Percentiles rank a stretch among this genome's conserved stretches.
Evolutionary conservation across 2,797 vertebrate genomes (phyloP).

Genomic region (Lateolabrax maculatus): DNA sequence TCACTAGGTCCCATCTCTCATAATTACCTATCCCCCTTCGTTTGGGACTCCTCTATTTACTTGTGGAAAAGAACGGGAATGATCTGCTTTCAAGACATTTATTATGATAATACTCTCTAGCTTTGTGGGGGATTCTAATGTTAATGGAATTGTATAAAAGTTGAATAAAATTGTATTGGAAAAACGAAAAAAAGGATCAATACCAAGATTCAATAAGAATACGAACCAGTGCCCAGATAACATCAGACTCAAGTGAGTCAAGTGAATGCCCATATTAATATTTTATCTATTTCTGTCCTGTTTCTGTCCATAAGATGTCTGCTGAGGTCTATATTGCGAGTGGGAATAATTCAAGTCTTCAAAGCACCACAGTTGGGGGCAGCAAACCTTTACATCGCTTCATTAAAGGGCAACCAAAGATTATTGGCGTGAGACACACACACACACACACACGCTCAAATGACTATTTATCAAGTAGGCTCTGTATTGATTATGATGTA

Average conservation of each 20-base stretch:
- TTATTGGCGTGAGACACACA: conserved; percentile 75
- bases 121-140: too few species aligned
- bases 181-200: too few species aligned
- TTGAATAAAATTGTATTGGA: too few species aligned
- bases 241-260: too few species aligned
- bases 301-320: conserved; percentile 63
- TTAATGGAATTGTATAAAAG: too few species aligned
- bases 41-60: too few species aligned
- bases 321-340: conserved; percentile 37
- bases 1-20: too few species aligned
- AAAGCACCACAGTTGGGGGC: conserved; percentile 60
- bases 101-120: too few species aligned
- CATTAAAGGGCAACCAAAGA: conserved; percentile 80
- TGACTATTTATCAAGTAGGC: not conserved
- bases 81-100: too few species aligned
- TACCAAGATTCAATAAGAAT: not conserved
- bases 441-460: conserved; percentile 13
- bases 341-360: conserved; percentile 36
- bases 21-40: too few species aligned
- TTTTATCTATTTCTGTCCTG: not conserved
- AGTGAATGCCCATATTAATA: not conserved
- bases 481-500: not conserved
- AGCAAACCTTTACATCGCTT: conserved; percentile 84
- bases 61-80: too few species aligned
- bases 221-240: too few species aligned